Conservation (phyloP, 2,797 vertebrate species). For the Poecilia wingei region DNA sequence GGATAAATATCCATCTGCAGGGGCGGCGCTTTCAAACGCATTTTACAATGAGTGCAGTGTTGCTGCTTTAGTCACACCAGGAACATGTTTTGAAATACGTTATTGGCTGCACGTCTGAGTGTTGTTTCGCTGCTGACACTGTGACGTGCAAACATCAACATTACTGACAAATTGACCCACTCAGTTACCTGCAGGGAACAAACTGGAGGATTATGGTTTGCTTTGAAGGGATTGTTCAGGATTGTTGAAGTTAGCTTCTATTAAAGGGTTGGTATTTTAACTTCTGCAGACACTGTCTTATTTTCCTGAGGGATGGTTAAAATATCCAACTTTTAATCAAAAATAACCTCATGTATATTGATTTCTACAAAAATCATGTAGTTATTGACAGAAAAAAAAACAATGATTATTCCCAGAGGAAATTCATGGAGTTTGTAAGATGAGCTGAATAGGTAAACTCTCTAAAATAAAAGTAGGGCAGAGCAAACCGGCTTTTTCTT, state of each 20-base stretch:
- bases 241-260: background rate
- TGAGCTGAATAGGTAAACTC: background rate
- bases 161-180: slow-evolving; percentile 58
- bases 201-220: slow-evolving; percentile 29
- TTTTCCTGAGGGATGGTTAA: background rate
- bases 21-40: slow-evolving; percentile 54
- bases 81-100: slow-evolving; percentile 49
- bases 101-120: slow-evolving; percentile 26
- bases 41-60: slow-evolving; percentile 49
- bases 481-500: background rate
- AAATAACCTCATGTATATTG: background rate
- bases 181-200: slow-evolving; percentile 32
- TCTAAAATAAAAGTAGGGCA: background rate
- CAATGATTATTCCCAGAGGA: background rate
- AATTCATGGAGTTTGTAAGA: background rate
- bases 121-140: slow-evolving; percentile 43
- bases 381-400: background rate
- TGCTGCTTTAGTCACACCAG: slow-evolving; percentile 54
- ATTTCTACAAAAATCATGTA: background rate
- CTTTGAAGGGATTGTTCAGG: background rate
- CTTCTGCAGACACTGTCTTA: background rate
- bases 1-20: slow-evolving; percentile 74
- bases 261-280: background rate
- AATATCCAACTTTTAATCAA: background rate
- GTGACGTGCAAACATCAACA: slow-evolving; percentile 39